A percentile compares a stretch with the other conserved stretches of the same genome.
These are phyloP conservation scores for Cyclopterus lumpus DNA, from an alignment of 2,797 vertebrate species.

Conservation along the genomic window DNA sequence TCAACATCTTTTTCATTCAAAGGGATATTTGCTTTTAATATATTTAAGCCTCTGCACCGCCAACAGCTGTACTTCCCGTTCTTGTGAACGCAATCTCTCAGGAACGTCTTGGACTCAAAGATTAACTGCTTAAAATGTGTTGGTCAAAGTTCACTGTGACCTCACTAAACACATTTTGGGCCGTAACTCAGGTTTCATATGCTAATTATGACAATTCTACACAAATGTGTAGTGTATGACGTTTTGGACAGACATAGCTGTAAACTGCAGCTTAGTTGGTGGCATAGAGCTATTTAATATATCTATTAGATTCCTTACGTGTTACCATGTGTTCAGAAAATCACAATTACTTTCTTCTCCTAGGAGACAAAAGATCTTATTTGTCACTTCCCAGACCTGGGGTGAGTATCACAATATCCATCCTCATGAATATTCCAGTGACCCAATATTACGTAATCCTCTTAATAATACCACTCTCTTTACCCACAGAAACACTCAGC, in stretches of 20 bases:
- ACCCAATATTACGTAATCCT: conserved; percentile 39
- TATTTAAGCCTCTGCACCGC: background rate
- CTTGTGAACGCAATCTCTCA: background rate
- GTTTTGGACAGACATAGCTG: background rate
- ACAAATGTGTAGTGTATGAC: background rate
- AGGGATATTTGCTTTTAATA: background rate
- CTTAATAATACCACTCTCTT: conserved; percentile 46
- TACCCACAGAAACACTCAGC: conserved; percentile 90
- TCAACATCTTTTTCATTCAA: conserved; percentile 4
- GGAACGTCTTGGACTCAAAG: background rate
- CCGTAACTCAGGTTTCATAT: background rate
- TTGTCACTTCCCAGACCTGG: conserved; percentile 94
- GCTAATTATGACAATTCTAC: background rate
- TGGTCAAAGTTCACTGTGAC: background rate
- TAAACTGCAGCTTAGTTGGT: background rate
- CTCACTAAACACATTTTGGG: background rate
- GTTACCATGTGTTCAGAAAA: conserved; percentile 25
- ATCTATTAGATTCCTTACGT: background rate
- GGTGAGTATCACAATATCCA: conserved; percentile 85
- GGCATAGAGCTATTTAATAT: background rate
- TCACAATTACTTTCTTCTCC: conserved; percentile 59
- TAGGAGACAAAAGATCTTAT: conserved; percentile 96
- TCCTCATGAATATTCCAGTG: conserved; percentile 42
- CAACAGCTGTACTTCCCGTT: background rate
- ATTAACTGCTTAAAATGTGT: background rate